Conservation (phyloP, 2,888 invertebrate species). For the Leistus spinibarbis region DNA sequence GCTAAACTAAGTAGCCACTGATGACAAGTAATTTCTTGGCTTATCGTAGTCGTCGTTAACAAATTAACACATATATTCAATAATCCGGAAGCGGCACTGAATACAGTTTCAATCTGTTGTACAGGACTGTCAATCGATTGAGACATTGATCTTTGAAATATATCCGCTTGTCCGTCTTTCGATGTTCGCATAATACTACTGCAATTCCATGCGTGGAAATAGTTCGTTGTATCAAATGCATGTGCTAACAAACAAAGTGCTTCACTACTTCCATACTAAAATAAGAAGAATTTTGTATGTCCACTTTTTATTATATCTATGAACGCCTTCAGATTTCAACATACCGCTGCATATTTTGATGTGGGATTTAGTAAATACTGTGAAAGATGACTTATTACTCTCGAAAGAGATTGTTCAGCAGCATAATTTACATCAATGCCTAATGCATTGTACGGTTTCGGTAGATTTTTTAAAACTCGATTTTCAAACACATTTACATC, state of each 20-base stretch:
- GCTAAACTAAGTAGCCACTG: constrained; percentile 60
- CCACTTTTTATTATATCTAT: neutral
- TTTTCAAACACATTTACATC: constrained; percentile 52
- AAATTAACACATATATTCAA: constrained; percentile 55
- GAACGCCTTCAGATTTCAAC: constrained; percentile 47
- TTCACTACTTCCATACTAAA: constrained; percentile 69
- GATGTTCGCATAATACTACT: constrained; percentile 41
- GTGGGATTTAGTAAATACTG: constrained; percentile 65
- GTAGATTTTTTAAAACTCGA: constrained; percentile 60
- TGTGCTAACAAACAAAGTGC: constrained; percentile 70
- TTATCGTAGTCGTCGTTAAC: constrained; percentile 59
- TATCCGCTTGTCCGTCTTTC: constrained; percentile 9
- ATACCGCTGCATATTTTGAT: constrained; percentile 72
- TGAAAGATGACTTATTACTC: constrained; percentile 61
- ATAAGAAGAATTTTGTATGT: constrained; percentile 40
- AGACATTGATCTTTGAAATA: constrained; percentile 42
- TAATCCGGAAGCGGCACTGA: constrained; percentile 49
- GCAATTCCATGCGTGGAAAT: constrained; percentile 71
- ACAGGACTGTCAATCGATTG: constrained; percentile 28
- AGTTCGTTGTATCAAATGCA: constrained; percentile 70
- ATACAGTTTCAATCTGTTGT: constrained; percentile 37
- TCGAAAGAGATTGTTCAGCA: constrained; percentile 62
- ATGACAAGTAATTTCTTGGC: constrained; percentile 62
- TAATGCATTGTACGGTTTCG: constrained; percentile 59
- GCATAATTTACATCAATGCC: constrained; percentile 47